A percentile compares a stretch with the other conserved stretches of the same genome.
Conservation (phyloP, 1,140 invertebrate species). For the Eupeodes corollae region DNA sequence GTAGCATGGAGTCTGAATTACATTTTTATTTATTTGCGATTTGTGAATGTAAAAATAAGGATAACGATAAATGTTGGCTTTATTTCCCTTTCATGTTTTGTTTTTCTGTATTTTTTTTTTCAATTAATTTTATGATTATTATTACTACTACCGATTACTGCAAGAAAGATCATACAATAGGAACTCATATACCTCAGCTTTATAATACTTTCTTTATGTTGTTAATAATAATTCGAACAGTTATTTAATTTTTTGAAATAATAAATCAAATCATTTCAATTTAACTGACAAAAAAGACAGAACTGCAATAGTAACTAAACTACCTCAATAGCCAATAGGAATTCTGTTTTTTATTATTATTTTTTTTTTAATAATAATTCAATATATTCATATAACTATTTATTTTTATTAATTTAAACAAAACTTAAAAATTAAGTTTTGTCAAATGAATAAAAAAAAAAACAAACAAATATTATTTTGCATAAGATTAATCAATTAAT, state of each 20-base stretch:
- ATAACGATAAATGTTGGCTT: not conserved
- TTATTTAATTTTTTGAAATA: conserved; percentile 20
- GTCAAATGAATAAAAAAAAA: not conserved
- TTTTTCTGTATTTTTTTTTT: not conserved
- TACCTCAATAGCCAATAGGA: conserved; percentile 34
- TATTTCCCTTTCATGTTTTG: not conserved
- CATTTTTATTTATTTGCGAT: conserved; percentile 31
- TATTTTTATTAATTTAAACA: not conserved
- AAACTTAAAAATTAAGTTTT: not conserved
- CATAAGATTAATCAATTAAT: not conserved
- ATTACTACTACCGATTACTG: not conserved
- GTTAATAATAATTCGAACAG: conserved; percentile 10
- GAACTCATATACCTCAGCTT: conserved; percentile 36
- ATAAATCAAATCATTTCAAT: conserved; percentile 17
- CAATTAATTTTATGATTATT: conserved; percentile 5
- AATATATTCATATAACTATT: not conserved
- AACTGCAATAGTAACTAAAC: conserved; percentile 37
- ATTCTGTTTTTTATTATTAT: not conserved
- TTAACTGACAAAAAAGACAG: conserved; percentile 7
- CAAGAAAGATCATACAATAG: conserved; percentile 23
- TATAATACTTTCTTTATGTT: conserved; percentile 10
- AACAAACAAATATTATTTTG: not conserved
- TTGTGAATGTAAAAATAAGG: not conserved
- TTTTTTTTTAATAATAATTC: conserved; percentile 1
- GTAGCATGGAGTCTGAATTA: conserved; percentile 35